Conservation (phyloP, 2,113 vertebrate genomes). For the Climacteris rufus region DNA sequence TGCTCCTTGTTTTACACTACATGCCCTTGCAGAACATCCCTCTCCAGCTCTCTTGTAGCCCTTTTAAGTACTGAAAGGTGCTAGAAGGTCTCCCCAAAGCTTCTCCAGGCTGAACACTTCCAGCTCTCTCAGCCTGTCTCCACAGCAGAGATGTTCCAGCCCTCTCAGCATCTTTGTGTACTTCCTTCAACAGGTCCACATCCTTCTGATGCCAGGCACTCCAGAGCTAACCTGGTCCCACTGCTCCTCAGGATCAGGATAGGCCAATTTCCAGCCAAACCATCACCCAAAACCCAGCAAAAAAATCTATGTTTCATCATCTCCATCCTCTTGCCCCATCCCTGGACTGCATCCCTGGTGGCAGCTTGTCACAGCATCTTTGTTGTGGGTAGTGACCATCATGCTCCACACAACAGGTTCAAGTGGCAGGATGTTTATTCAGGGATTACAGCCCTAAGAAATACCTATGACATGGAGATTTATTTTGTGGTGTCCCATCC, state of each 20-base stretch:
- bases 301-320: not conserved
- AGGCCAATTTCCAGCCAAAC: not conserved
- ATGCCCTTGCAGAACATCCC: not conserved
- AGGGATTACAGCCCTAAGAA: slow-evolving; percentile 62
- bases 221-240: not conserved
- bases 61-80: not conserved
- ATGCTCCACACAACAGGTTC: not conserved
- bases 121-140: not conserved
- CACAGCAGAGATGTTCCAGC: not conserved
- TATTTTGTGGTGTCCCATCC: not conserved
- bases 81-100: not conserved
- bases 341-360: fast-evolving
- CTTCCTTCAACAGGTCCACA: not conserved
- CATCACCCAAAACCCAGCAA: not conserved
- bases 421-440: slow-evolving; percentile 62
- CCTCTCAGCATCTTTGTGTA: not conserved
- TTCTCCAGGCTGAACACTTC: not conserved
- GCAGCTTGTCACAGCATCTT: not conserved
- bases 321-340: not conserved
- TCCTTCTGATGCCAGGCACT: not conserved
- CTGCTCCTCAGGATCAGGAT: not conserved
- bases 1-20: not conserved
- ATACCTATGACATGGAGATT: slow-evolving; percentile 6
- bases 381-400: not conserved
- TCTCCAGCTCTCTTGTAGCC: not conserved